A percentile compares a stretch with the other conserved stretches of the same genome.
phyloP scores from a whole-genome alignment of 1,140 invertebrate species.

The Drosophila rhopaloa region DNA sequence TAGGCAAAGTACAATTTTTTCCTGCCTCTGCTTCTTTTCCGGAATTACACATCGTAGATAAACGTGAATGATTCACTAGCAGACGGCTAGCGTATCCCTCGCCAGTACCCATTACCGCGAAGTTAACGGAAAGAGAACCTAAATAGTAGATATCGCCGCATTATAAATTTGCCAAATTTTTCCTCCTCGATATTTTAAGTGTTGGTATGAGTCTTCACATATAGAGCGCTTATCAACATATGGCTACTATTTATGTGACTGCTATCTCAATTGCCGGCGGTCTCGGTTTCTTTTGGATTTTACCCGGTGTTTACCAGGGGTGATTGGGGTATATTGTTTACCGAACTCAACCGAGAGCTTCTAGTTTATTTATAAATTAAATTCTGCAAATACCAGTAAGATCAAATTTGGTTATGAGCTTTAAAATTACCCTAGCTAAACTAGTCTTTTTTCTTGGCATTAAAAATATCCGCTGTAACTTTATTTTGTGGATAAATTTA shows the following conservation, averaged over 20 bases:
- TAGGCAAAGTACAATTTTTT: slow-evolving; percentile 35
- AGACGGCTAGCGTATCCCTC: not conserved
- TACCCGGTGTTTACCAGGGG: not conserved
- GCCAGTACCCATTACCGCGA: not conserved
- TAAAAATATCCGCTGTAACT: no score
- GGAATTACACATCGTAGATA: slow-evolving; percentile 9
- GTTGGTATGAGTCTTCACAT: not conserved
- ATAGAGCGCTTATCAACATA: slow-evolving; percentile 37
- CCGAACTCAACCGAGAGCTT: not conserved
- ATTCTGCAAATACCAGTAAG: not conserved
- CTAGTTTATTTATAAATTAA: not conserved
- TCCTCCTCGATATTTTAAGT: not conserved
- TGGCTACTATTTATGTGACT: slow-evolving; percentile 30
- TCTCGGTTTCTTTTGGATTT: slow-evolving; percentile 23
- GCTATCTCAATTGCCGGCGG: slow-evolving; percentile 15
- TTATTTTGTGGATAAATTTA: no score
- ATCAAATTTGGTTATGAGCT: not conserved
- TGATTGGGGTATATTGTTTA: slow-evolving; percentile 12
- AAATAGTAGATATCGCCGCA: not conserved
- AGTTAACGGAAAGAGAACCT: no score
- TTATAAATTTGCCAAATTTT: slow-evolving; percentile 11
- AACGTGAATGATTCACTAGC: slow-evolving; percentile 9
- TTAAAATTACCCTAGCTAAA: not conserved
- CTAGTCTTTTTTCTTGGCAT: no score
- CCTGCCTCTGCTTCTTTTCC: not conserved